Conservation (phyloP, 2,888 invertebrate species). For the Ectemnius lituratus region DNA sequence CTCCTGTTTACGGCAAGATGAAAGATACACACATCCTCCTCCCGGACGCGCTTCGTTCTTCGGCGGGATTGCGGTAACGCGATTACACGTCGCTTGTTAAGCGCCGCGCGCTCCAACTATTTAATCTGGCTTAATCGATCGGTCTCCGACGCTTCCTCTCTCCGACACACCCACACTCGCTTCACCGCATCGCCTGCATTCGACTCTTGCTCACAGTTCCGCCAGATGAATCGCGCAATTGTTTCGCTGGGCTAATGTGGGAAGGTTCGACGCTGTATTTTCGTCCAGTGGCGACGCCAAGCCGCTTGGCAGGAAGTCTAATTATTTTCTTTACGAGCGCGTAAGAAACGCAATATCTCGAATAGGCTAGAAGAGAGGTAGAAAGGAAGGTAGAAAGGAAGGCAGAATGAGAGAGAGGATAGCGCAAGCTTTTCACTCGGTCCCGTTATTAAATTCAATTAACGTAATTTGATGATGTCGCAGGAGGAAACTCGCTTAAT, state of each 20-base stretch:
- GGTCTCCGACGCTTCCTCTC: not conserved
- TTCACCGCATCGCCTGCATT: not conserved
- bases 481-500: not conserved
- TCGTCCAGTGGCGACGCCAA: not conserved
- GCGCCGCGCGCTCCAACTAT: not conserved
- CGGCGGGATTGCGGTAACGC: constrained; percentile 27
- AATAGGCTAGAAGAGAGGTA: no score
- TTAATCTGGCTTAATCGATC: constrained; percentile 32
- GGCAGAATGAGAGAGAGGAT: no score
- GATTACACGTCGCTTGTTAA: constrained; percentile 26
- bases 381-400: no score
- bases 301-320: constrained; percentile 9
- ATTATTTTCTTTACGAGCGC: constrained; percentile 15
- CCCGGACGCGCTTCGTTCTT: constrained; percentile 15
- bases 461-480: constrained; percentile 23
- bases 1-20: constrained; percentile 21
- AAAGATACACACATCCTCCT: constrained; percentile 18
- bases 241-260: constrained; percentile 2
- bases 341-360: not conserved
- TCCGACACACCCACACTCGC: not conserved
- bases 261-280: constrained; percentile 10
- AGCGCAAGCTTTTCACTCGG: no score
- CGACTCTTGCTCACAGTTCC: not conserved
- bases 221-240: constrained; percentile 3
- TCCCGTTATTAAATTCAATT: constrained; percentile 14